Evolutionary conservation across 1,140 invertebrate genomes (phyloP).

Genomic region (Teleogryllus occipitalis): DNA sequence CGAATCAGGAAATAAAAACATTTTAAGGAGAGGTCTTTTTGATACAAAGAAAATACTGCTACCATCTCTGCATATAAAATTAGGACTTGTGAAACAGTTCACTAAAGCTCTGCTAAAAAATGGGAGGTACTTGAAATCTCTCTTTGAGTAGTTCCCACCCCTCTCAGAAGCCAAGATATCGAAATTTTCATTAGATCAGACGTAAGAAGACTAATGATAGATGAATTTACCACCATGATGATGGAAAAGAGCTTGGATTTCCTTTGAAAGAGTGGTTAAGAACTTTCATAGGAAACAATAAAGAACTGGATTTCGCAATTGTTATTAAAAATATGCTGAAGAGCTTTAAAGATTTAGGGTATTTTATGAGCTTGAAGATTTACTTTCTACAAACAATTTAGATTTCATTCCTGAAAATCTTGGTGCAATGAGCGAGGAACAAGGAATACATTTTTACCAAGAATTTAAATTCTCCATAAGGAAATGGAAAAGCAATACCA

Average conservation of each 20-base stretch:
- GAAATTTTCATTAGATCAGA: neutral
- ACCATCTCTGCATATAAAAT: neutral
- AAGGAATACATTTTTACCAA: slow-evolving; percentile 25
- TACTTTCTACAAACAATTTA: neutral
- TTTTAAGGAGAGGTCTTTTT: neutral
- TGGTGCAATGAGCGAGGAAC: slow-evolving; percentile 23
- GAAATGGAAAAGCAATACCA: slow-evolving; percentile 23
- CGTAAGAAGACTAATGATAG: neutral
- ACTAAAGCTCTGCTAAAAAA: no score
- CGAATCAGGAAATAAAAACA: no score
- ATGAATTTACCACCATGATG: neutral
- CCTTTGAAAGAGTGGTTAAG: neutral
- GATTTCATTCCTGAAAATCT: neutral
- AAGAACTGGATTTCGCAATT: neutral
- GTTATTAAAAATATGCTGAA: neutral
- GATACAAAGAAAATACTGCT: neutral
- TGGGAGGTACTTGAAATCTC: no score
- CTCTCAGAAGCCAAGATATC: neutral
- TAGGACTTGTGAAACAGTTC: neutral
- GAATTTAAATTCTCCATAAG: slow-evolving; percentile 15
- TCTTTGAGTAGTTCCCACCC: no score
- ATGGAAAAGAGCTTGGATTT: neutral
- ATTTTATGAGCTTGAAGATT: neutral
- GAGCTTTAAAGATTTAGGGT: neutral
- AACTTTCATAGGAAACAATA: neutral